Base-by-base conservation (phyloP, 2,888 invertebrate genomes). In the Chesias legatella region DNA sequence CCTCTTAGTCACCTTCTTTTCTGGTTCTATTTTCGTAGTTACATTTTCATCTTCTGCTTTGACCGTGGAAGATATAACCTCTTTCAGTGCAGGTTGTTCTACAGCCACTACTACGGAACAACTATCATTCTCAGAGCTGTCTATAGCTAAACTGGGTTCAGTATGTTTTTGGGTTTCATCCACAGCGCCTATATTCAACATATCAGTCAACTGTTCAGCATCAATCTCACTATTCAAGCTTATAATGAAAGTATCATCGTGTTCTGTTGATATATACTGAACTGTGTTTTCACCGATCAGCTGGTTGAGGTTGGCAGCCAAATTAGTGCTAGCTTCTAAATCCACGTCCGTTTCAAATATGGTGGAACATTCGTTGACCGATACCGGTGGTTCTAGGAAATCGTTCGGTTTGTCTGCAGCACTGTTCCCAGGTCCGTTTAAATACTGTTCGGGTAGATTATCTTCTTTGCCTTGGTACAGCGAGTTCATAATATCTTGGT, bases 281-380 rank as follows among this genome's bases (percentile, higher is more conserved):
- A 88, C 88, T 40, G 56, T 79, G 45, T 88, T 88, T 41, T 86
- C 88, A 0, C 84, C 85, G 0, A 88, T 88, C 7, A 88, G 44
- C 43, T 86, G 88, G 41, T 84, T 88, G n/a, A 88, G 57, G 59
- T 88, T 86, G 0, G 82, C 85, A 0, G 88, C 82, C 43, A 88
- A 60, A 57, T 80, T 82, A 0, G 82, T 77, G 48, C 88, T 88
- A 0, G 81, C 79, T 61, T 88, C 88, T 39, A 88, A 72, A 58
- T 88, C 88, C 0, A 88, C 84, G 42, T 88, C 88, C 21, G 78
- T 85, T 55, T 88, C 88, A 37, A 88, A 88, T 57, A 88, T 88
- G 1, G 88, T 88, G 0, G 85, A 72, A 41, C 88, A 86, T 47
- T 85, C 88, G 22, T 79, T 77, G 0, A 83, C 82, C 0, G 80